Conservation (phyloP, 2,888 invertebrate genomes). For the Eupithecia subfuscata region DNA sequence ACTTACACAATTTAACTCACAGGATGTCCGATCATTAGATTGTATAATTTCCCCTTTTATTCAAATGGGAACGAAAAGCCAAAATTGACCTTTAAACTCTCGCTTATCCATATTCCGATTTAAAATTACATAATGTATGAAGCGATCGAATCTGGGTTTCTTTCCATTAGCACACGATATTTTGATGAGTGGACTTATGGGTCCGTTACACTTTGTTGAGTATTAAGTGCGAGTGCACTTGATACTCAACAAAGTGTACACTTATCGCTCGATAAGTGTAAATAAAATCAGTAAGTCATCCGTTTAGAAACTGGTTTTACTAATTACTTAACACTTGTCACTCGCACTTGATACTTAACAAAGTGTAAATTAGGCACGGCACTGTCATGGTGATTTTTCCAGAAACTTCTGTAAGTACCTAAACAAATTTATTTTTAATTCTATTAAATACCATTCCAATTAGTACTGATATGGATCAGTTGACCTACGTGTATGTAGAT, state of each 20-base stretch:
- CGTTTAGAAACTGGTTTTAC: not conserved
- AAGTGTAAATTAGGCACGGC: too few species aligned
- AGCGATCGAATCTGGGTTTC: conserved; percentile 25
- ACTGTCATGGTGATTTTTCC: too few species aligned
- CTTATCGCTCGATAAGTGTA: too few species aligned
- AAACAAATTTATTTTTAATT: too few species aligned
- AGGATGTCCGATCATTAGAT: conserved; percentile 29
- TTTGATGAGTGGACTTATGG: not conserved
- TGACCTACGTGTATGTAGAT: too few species aligned
- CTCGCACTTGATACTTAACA: too few species aligned
- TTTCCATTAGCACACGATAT: conserved; percentile 39
- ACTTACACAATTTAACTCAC: not conserved
- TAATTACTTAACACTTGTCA: too few species aligned
- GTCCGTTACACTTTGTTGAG: not conserved
- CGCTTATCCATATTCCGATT: conserved; percentile 37
- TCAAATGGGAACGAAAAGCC: conserved; percentile 14
- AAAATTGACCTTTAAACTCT: conserved; percentile 45
- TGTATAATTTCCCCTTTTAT: conserved; percentile 31
- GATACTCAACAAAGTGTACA: too few species aligned
- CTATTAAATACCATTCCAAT: too few species aligned
- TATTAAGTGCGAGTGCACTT: not conserved
- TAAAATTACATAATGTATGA: conserved; percentile 50
- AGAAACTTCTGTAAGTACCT: too few species aligned
- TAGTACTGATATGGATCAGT: too few species aligned
- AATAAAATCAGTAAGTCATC: not conserved